phyloP scores from a whole-genome alignment of 1,140 invertebrate species.

The Atta cephalotes region DNA sequence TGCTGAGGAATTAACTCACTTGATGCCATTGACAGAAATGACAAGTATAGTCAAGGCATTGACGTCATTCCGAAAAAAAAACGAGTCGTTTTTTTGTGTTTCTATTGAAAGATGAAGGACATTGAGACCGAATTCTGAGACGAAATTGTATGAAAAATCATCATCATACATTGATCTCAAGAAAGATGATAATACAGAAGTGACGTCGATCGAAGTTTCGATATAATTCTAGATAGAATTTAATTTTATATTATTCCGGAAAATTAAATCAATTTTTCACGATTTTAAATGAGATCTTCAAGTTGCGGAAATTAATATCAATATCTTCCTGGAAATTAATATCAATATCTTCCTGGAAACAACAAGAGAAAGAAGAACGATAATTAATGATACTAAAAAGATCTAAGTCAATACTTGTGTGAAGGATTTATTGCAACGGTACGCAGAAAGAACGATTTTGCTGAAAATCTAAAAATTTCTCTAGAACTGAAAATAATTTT shows the following conservation, averaged over 20 bases:
- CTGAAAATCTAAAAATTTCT: too few relatives aligned
- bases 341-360: neutral
- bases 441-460: too few relatives aligned
- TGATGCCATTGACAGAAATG: neutral
- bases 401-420: constrained; percentile 9
- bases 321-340: neutral
- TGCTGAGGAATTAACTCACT: neutral
- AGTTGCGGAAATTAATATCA: neutral
- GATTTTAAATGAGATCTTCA: neutral
- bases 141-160: neutral
- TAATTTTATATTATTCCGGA: neutral
- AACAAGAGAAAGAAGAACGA: neutral
- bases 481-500: too few relatives aligned
- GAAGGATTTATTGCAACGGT: neutral
- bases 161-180: neutral
- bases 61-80: constrained; percentile 1
- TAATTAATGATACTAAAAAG: neutral
- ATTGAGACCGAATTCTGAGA: neutral
- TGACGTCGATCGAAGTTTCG: neutral
- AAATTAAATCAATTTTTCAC: constrained; percentile 33
- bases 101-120: neutral
- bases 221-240: neutral
- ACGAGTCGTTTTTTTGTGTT: neutral
- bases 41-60: neutral
- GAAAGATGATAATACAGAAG: neutral